phyloP scores from a whole-genome alignment of 2,113 vertebrate species.

The Hemiscyllium ocellatum region DNA sequence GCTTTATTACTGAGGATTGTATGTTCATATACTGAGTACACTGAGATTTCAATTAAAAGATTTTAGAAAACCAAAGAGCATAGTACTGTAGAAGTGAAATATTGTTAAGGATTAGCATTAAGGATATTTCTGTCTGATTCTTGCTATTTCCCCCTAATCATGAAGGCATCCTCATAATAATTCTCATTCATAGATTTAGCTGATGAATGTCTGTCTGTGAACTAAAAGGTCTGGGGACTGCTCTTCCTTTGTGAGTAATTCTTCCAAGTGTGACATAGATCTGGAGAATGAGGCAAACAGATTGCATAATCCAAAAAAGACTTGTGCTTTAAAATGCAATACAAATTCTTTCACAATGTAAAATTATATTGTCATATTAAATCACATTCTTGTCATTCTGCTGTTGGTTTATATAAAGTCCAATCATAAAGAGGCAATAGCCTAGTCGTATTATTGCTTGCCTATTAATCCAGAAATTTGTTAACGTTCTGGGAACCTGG shows the following conservation, averaged over 20 bases:
- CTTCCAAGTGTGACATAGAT: not conserved
- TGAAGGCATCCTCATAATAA: not conserved
- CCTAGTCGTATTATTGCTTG: no score
- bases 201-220: slow-evolving; percentile 7
- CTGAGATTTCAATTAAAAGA: not conserved
- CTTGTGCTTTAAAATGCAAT: no score
- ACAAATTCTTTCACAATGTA: not conserved
- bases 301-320: not conserved
- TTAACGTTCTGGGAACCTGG: no score
- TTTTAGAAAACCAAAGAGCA: not conserved
- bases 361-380: not conserved
- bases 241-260: not conserved
- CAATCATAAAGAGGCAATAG: not conserved
- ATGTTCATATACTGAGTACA: not conserved
- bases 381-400: not conserved
- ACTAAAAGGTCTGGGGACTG: not conserved
- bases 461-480: no score
- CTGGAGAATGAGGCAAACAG: not conserved
- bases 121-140: not conserved
- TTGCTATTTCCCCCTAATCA: not conserved
- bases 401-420: not conserved
- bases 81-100: not conserved
- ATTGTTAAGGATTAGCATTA: not conserved
- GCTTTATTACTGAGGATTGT: not conserved
- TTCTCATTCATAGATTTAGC: not conserved